Evolutionary conservation across 2,113 vertebrate genomes (phyloP).

Genomic region (Oriolus oriolus): DNA sequence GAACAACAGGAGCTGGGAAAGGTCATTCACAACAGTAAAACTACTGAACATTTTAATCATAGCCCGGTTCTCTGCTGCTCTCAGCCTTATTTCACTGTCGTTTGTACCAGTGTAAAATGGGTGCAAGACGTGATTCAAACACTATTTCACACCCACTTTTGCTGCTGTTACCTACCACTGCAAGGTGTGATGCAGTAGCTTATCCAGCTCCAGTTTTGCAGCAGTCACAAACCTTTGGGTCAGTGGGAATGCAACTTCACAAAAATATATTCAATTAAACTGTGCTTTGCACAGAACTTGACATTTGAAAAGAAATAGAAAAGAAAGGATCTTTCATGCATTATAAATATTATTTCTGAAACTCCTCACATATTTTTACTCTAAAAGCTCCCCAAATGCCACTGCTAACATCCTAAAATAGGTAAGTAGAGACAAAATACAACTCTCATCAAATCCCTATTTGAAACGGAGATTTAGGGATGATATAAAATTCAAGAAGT

Average conservation of each 20-base stretch:
- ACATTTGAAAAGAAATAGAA: background rate
- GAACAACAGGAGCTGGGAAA: slow-evolving; percentile 32
- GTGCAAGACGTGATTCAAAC: background rate
- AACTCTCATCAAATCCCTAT: background rate
- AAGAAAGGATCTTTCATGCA: background rate
- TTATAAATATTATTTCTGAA: slow-evolving; percentile 5
- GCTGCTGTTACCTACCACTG: background rate
- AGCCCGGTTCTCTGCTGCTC: background rate
- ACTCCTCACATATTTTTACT: background rate
- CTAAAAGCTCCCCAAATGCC: background rate
- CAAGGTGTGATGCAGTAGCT: background rate
- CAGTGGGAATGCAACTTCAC: background rate
- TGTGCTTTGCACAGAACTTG: background rate
- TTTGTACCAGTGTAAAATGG: background rate
- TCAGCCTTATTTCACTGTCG: slow-evolving; percentile 8
- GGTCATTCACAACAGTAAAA: slow-evolving; percentile 19
- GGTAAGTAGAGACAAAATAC: background rate
- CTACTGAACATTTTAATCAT: slow-evolving; percentile 35
- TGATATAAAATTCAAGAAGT: background rate
- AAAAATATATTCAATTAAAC: background rate
- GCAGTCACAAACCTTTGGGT: background rate
- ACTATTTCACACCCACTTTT: background rate
- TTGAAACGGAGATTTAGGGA: background rate
- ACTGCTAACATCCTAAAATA: background rate
- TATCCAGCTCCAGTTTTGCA: background rate